phyloP scores from a whole-genome alignment of 2,113 vertebrate genomes.

The Canis aureus region DNA sequence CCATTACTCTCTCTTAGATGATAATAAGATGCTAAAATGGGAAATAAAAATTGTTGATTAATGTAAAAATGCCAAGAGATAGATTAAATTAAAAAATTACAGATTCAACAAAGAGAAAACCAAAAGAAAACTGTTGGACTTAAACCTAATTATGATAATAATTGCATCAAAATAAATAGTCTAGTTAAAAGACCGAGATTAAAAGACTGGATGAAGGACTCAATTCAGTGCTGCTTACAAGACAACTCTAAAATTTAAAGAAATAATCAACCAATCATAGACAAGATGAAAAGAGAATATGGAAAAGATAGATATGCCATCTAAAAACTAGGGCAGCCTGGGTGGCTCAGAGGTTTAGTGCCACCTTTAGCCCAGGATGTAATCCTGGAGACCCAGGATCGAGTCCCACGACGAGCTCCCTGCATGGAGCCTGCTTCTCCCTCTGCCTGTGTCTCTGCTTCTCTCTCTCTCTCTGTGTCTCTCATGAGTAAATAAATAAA shows the following conservation, averaged over 20 bases:
- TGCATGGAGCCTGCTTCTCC: too few relatives aligned
- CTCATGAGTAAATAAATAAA: too few relatives aligned
- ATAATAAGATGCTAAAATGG: neutral
- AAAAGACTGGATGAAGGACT: neutral
- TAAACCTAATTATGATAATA: neutral
- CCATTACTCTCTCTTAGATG: neutral
- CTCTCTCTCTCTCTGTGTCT: too few relatives aligned
- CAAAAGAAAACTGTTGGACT: neutral
- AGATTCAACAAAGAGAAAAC: neutral
- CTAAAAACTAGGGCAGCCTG: neutral
- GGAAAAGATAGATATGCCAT: neutral
- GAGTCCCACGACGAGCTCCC: too few relatives aligned
- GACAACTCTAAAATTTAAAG: neutral
- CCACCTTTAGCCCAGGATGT: too few relatives aligned
- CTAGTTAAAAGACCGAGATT: neutral
- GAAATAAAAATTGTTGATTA: neutral
- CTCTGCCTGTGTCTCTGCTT: too few relatives aligned
- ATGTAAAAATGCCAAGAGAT: neutral
- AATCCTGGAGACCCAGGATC: too few relatives aligned
- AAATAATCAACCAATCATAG: neutral
- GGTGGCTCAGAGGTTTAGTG: too few relatives aligned
- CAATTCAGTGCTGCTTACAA: neutral
- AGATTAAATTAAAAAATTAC: neutral
- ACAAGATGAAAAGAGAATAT: neutral
- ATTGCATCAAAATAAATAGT: neutral